phyloP scores from a whole-genome alignment of 2,797 vertebrate genomes.

The Propithecus perrieri region DNA sequence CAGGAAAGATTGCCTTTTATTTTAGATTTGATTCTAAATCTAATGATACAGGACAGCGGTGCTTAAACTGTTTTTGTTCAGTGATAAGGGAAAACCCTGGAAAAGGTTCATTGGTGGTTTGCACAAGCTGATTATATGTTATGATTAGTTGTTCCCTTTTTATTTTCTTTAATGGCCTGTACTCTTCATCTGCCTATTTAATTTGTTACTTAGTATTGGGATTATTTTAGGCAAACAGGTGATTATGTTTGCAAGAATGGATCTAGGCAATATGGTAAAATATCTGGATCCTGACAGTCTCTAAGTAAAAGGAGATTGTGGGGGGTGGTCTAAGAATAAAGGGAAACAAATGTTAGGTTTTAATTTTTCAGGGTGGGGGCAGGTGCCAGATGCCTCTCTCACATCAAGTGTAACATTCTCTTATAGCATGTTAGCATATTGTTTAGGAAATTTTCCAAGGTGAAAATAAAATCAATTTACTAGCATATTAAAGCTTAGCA shows the following conservation, averaged over 20 bases:
- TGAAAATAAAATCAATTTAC: background rate
- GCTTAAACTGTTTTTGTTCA: background rate
- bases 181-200: background rate
- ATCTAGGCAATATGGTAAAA: background rate
- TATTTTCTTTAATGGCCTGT: background rate
- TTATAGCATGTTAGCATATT: background rate
- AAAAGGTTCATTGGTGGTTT: background rate
- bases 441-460: background rate
- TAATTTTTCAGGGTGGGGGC: background rate
- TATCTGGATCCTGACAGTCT: background rate
- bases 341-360: background rate
- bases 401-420: background rate
- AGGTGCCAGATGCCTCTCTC: background rate
- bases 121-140: background rate
- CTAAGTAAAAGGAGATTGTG: background rate
- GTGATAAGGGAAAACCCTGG: background rate
- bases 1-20: constrained; percentile 1
- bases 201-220: background rate
- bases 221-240: background rate
- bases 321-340: background rate
- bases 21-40: constrained; percentile 38
- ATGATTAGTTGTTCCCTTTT: background rate
- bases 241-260: background rate
- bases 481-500: background rate
- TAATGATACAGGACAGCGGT: background rate